Percentiles rank a stretch among this genome's conserved stretches.
phyloP scores from a whole-genome alignment of 2,797 vertebrate genomes.

The Catostomus latipinnis region DNA sequence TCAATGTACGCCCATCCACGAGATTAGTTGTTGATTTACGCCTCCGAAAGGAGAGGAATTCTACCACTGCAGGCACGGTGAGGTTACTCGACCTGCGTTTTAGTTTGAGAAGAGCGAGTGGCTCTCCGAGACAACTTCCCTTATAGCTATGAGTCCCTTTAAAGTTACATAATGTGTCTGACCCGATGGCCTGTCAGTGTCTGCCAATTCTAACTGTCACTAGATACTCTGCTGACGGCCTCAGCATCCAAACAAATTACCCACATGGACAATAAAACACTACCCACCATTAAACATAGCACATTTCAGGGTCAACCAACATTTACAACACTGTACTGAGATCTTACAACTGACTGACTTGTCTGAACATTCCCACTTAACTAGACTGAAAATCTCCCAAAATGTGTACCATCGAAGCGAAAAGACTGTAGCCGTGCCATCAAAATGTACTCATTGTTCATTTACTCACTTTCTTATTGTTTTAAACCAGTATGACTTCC shows the following conservation, averaged over 20 bases:
- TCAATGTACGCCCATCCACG: slow-evolving; percentile 13
- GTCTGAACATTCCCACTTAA: neutral
- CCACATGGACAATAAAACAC: slow-evolving; percentile 38
- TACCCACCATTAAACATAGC: neutral
- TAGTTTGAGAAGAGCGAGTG: slow-evolving; percentile 41
- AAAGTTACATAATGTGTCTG: slow-evolving; percentile 43
- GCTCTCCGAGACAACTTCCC: slow-evolving; percentile 27
- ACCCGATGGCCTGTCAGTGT: slow-evolving; percentile 44
- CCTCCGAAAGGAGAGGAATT: slow-evolving; percentile 11
- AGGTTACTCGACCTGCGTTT: slow-evolving; percentile 36
- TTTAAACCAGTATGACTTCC: too few relatives aligned
- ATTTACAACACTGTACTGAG: neutral
- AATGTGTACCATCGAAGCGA: neutral
- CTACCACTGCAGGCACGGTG: slow-evolving; percentile 9
- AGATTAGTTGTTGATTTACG: slow-evolving; percentile 29
- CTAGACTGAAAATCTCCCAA: neutral
- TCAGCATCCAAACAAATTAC: slow-evolving; percentile 51
- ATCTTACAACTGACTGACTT: neutral
- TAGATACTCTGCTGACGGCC: slow-evolving; percentile 46
- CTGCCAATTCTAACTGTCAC: slow-evolving; percentile 19
- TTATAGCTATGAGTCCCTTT: slow-evolving; percentile 30
- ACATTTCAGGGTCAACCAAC: neutral
- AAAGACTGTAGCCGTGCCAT: too few relatives aligned
- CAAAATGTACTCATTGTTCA: too few relatives aligned
- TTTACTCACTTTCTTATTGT: too few relatives aligned